A percentile compares a stretch with the other conserved stretches of the same genome.
Evolutionary conservation across 2,113 vertebrate genomes (phyloP).

Genomic region (Syrrhaptes paradoxus): DNA sequence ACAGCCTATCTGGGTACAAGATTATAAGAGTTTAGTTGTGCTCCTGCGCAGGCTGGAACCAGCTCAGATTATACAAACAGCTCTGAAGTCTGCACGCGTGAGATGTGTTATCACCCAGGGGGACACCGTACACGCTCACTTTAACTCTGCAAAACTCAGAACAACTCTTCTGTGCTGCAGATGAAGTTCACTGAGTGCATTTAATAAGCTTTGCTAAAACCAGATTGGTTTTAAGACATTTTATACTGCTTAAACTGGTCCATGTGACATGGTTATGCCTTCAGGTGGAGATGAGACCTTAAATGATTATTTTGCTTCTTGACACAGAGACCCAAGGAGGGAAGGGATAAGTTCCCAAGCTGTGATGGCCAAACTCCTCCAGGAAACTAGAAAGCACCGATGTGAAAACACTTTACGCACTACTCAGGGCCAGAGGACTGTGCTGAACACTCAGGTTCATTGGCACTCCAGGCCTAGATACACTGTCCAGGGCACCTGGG

Average conservation of each 20-base stretch:
- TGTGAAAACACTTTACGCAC: background rate
- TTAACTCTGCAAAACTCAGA: background rate
- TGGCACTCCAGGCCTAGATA: background rate
- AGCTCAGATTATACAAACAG: background rate
- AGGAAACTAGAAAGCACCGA: background rate
- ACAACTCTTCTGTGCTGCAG: background rate
- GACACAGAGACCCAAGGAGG: background rate
- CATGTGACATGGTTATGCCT: background rate
- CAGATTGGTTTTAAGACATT: conserved; percentile 8
- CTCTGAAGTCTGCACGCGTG: background rate
- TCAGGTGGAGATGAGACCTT: background rate
- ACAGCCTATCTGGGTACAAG: background rate
- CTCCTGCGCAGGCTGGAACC: background rate
- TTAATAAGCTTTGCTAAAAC: conserved; percentile 9
- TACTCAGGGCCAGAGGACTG: background rate
- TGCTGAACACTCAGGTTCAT: background rate
- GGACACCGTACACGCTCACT: background rate
- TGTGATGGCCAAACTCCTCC: background rate
- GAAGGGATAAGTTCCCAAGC: background rate
- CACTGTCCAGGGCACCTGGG: background rate
- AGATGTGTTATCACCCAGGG: background rate
- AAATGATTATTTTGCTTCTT: background rate
- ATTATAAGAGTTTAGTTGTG: background rate
- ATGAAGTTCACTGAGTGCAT: background rate
- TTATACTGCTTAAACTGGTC: background rate